Evolutionary conservation across 1,140 invertebrate genomes (phyloP), one percentile per base, ranked within the genome.

Genomic region (Leptonema lineaticorne): DNA sequence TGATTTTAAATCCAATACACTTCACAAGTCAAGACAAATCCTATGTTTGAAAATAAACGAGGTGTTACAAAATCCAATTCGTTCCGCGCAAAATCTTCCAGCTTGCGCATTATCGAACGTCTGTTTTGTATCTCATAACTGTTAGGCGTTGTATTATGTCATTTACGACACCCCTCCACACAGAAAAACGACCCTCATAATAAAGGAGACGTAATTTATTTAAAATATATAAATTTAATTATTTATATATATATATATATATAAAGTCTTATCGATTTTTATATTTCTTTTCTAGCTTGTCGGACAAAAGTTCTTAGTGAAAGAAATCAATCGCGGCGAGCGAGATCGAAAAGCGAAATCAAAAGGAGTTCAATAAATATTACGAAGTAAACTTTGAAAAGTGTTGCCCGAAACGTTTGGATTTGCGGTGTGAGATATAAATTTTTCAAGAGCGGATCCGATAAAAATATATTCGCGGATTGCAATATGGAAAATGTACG

Each of bases 301-400:
- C n/a, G n/a, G n/a, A n/a, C n/a, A n/a, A n/a, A n/a, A n/a, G n/a
- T n/a, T n/a, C n/a, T n/a, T n/a, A 18, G 50, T 45, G 1, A 22
- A 57, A 70, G 58, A 67, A 70, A 70, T 70, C 69, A 70, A 70
- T 67, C 64, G 69, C 69, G 24, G 69, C n/a, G n/a, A 58, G 9
- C 22, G 37, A 50, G 63, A 41, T 60, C 18, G 30, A 30, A 62
- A 65, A 63, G 68, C 65, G 56, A 69, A 69, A 69, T 69, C 68
- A 64, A 65, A 69, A 65, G 53, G 62, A 67, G 64, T 58, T 60
- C 64, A 66, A 70, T 70, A 70, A 70, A 70, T 70, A 70, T 66
- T 57, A 53, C 29, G 56, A 20, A 41, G 58, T 28, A 48, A 60
- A 64, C 29, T 24, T 22, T 6, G 9, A n/a, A 20, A 18, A 48